Evolutionary conservation across 2,797 vertebrate species (phyloP).

Genomic region (Lutjanus campechanus): DNA sequence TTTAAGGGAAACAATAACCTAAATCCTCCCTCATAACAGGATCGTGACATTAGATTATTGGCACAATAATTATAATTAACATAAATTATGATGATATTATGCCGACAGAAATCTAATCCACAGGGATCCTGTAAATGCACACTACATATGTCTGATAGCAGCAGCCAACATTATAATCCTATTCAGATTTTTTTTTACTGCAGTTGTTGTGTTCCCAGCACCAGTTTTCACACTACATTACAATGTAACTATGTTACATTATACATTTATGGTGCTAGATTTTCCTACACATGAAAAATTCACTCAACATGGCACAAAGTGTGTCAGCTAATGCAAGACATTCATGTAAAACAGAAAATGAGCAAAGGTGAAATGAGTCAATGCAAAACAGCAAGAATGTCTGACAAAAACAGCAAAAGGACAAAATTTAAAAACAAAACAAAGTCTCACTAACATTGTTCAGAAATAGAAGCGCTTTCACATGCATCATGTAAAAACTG

Average conservation of each 20-base stretch:
- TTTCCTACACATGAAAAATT: slow-evolving; percentile 22
- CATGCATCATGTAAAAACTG: not conserved
- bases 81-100: slow-evolving; percentile 73
- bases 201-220: slow-evolving; percentile 62
- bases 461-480: not conserved
- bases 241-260: slow-evolving; percentile 3
- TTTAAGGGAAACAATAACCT: slow-evolving; percentile 67
- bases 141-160: slow-evolving; percentile 63
- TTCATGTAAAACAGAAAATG: not conserved
- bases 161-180: slow-evolving; percentile 67
- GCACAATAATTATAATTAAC: slow-evolving; percentile 74
- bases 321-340: not conserved
- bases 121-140: slow-evolving; percentile 59
- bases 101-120: slow-evolving; percentile 70
- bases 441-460: not conserved
- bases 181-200: slow-evolving; percentile 39
- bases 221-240: slow-evolving; percentile 46
- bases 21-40: slow-evolving; percentile 60
- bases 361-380: not conserved
- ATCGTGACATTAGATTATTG: slow-evolving; percentile 73
- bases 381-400: not conserved
- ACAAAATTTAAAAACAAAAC: not conserved
- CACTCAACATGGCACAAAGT: not conserved
- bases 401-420: not conserved
- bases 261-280: slow-evolving; percentile 35